Evolutionary conservation across 2,888 invertebrate species (phyloP), one percentile per base, ranked within the genome.

Genomic region (Chrysolina oricalcia): DNA sequence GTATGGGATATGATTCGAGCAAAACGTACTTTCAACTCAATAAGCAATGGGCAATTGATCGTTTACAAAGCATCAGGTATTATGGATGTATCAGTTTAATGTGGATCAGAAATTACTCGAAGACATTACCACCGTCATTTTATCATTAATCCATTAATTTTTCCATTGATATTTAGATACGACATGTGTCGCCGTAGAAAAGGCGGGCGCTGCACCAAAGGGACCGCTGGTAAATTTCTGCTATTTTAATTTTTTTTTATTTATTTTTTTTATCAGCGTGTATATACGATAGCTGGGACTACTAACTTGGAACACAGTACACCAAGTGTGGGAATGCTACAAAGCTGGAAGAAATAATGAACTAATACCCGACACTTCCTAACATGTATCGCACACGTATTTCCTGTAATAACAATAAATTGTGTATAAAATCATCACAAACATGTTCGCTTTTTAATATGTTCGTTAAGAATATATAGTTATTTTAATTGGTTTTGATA

Each of bases 161-260:
- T 23, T 56, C n/a, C 17, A 41, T 77, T 75, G 76, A 43, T 83
- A 82, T 86, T 76, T 94, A 97, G 97, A 95, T 97, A 97, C 92
- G 97, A 97, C 94, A 97, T 97, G 97, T 97, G 97, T 93, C 95
- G 97, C 88, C 94, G 97, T 90, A 93, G 97, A 91, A 97, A 97
- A 93, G 97, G 97, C 91, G 97, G 97, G 90, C 95, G 97, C 92
- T 97, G 97, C 93, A 97, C 97, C 89, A 96, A 97, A 93, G 97
- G 97, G 94, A 97, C 97, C 90, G 97, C 97, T 91, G 97, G 97
- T 97, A 97, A 94, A 85, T 85, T 78, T 75, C 78, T 50, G 70
- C 67, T 53, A 53, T 68, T 68, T 68, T 53, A 68, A 69, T 71
- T 56, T 73, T 67, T 74, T 74, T 72, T 74, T 68, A 53, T 70